These are phyloP conservation scores for Spinus olivaceus DNA, from an alignment of 2,797 vertebrate genomes.

Conservation along the genomic window DNA sequence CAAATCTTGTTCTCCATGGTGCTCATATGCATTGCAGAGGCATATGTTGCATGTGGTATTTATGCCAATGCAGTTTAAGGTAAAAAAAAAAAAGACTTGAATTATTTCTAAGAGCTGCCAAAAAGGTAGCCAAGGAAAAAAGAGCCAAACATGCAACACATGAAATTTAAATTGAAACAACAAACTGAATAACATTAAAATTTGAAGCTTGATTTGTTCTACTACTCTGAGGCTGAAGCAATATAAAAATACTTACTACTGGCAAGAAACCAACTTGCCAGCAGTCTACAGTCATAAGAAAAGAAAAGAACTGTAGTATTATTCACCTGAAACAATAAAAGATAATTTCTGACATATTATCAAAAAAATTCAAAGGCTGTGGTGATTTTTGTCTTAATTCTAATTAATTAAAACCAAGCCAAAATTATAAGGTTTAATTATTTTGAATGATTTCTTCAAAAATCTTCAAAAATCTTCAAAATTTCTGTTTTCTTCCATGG, in stretches of 20 bases:
- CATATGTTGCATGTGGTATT: neutral
- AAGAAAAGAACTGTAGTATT: neutral
- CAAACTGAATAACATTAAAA: neutral
- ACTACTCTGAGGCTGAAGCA: neutral
- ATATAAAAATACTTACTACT: neutral
- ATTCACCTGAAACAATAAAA: slow-evolving; percentile 40
- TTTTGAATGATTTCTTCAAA: neutral
- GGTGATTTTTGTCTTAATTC: neutral
- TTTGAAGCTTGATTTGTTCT: slow-evolving; percentile 2
- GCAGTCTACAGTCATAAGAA: neutral
- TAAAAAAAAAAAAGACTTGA: neutral
- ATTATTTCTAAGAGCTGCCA: neutral
- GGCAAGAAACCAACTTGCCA: neutral
- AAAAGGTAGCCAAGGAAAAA: neutral
- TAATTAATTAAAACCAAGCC: slow-evolving; percentile 7
- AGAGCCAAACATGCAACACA: neutral
- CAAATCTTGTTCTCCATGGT: neutral
- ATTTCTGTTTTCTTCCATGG: neutral
- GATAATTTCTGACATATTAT: slow-evolving; percentile 21
- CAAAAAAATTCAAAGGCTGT: neutral
- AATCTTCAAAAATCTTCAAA: too few relatives aligned
- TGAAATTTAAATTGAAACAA: neutral
- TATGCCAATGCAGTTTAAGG: neutral
- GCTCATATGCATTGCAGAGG: neutral
- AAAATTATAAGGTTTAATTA: slow-evolving; percentile 9